phyloP scores from a whole-genome alignment of 2,888 invertebrate genomes.

The Polymixis flavicincta region DNA sequence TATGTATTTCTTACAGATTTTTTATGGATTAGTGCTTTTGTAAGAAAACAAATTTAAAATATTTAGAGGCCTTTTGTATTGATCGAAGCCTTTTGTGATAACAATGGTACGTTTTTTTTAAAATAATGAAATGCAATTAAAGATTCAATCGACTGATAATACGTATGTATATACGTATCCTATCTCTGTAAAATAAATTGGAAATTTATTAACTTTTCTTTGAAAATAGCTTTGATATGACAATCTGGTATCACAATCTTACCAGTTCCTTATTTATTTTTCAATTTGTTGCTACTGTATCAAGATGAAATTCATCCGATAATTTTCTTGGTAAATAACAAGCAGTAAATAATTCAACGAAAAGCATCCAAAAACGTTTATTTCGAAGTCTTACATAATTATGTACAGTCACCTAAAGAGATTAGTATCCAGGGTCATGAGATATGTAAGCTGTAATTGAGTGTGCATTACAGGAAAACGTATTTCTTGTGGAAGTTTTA shows the following conservation, averaged over 20 bases:
- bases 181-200: neutral
- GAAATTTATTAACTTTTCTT: neutral
- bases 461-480: too few species aligned
- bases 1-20: constrained; percentile 18
- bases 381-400: neutral
- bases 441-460: too few species aligned
- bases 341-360: neutral
- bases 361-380: neutral
- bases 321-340: neutral
- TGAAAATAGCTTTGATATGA: neutral
- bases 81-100: too few species aligned
- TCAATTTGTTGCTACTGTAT: neutral
- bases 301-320: constrained; percentile 14
- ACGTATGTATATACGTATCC: neutral
- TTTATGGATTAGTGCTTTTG: neutral
- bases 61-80: neutral
- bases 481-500: too few species aligned
- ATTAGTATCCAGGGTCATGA: too few species aligned
- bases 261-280: constrained; percentile 1
- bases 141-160: neutral
- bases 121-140: too few species aligned
- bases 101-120: too few species aligned
- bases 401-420: neutral
- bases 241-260: neutral
- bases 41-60: neutral